Percentiles rank a stretch among this genome's conserved stretches.
These are phyloP conservation scores for Ophioderma brevispina DNA, from an alignment of 35 echinoderm and acorn worm species.

Conservation along the genomic window DNA sequence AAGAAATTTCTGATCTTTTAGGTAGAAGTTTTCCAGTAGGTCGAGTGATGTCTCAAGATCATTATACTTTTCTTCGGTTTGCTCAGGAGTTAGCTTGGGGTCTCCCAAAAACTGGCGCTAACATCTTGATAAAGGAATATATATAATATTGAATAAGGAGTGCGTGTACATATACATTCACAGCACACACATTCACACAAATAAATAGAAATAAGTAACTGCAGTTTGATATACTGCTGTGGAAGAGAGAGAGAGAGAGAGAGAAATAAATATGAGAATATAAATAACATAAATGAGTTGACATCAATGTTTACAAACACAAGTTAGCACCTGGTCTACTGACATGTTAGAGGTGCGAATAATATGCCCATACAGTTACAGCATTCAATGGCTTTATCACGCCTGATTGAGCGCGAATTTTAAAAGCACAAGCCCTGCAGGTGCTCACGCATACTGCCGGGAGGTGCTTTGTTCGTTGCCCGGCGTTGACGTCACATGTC, in stretches of 20 bases:
- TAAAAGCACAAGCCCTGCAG: too few relatives aligned
- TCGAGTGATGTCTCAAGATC: not conserved
- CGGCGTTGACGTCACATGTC: too few relatives aligned
- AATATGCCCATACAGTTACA: too few relatives aligned
- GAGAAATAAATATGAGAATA: too few relatives aligned
- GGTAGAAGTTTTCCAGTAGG: not conserved
- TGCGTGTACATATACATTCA: not conserved
- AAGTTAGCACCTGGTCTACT: too few relatives aligned
- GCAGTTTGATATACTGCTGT: not conserved
- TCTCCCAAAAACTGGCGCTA: not conserved
- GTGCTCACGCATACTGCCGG: too few relatives aligned
- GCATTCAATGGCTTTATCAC: too few relatives aligned
- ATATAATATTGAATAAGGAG: not conserved
- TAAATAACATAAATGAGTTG: too few relatives aligned
- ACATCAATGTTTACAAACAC: too few relatives aligned
- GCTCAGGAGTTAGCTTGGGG: not conserved
- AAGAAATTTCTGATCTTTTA: not conserved
- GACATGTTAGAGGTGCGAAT: too few relatives aligned
- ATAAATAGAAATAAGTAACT: not conserved
- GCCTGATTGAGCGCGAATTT: too few relatives aligned
- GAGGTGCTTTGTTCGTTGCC: too few relatives aligned
- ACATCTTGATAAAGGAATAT: not conserved
- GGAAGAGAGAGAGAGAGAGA: not conserved
- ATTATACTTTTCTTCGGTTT: not conserved
- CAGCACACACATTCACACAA: not conserved